Base-by-base conservation (phyloP, 2,797 vertebrate genomes). In the Poecilia velifera region DNA sequence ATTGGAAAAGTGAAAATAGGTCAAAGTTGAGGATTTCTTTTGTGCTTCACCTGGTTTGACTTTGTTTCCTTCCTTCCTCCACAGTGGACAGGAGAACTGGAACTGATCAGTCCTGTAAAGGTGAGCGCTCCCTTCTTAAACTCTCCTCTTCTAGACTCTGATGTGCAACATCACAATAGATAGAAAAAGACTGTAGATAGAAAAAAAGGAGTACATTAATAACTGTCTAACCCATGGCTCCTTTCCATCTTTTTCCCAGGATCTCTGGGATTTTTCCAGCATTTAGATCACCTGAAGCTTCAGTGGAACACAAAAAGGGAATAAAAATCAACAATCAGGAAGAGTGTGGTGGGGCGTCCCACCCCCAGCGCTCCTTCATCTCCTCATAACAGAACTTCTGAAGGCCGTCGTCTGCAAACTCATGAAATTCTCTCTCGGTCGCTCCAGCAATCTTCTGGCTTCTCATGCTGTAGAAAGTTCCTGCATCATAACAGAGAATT, bases 51-150 rank as follows among this genome's bases (percentile, higher is more conserved):
- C 39, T 6, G 41, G 39, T 70, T 49, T 84, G 14, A 82, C 68
- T 55, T 49, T 2, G 16, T 78, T 72, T 80, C 82, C 1, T 79
- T 20, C 74, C 53, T 77, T 75, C 78, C 47, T 78, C 76, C 72
- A 81, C 91, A 96, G 96, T 62, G 95, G 94, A 77, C 90, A 95
- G 82, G 95, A 96, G 57, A 93, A 66, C 92, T 96, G 95, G 96
- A 96, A 92, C 90, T 96, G 91, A 94, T 77, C 34, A 70, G n/a
- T 34, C 71, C 25, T 82, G 77, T 14, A 31, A 70, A 76, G 89
- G 95, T 96, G 82, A 89, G 90, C 83, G 34, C 31, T 73, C 3
- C 3, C 59, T 28, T 36, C 0, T 72, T 25, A 47, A 1, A 34
- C 5, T 20, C 73, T 45, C 36, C n/a, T 10, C 55, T 20, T 34